These are phyloP conservation scores for Ceryle rudis DNA, from an alignment of 2,797 vertebrate genomes.

Conservation along the genomic window DNA sequence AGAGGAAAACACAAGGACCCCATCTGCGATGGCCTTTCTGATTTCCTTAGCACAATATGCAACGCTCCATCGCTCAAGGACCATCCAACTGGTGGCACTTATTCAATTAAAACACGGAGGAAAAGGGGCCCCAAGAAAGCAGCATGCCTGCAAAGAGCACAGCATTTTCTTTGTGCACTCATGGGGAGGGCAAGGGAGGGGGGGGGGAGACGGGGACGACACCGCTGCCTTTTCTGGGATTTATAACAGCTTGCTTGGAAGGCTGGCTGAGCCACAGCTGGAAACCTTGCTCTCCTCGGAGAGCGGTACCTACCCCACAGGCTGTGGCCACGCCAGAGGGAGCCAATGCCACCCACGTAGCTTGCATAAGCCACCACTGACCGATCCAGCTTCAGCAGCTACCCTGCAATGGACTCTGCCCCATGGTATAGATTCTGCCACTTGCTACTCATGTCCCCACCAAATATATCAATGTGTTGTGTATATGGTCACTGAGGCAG, in stretches of 20 bases:
- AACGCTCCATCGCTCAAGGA: background rate
- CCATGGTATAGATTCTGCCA: background rate
- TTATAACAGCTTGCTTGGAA: background rate
- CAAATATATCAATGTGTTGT: background rate
- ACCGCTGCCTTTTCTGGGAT: background rate
- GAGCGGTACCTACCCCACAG: background rate
- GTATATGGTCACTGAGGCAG: fast-evolving
- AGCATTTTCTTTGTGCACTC: background rate
- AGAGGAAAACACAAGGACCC: background rate
- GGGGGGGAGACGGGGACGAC: background rate
- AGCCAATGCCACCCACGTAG: background rate
- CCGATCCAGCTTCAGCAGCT: background rate
- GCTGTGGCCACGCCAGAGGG: background rate
- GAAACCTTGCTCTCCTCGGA: background rate
- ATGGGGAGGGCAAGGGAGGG: background rate
- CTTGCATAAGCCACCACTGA: fast-evolving
- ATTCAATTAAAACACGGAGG: background rate
- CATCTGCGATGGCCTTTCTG: background rate
- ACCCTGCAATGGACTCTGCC: background rate
- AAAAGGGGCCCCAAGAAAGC: background rate
- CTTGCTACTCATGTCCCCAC: background rate
- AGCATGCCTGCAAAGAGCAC: background rate
- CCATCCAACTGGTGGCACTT: background rate
- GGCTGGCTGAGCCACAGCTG: background rate
- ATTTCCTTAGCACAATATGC: background rate